Percentiles rank a stretch among this genome's conserved stretches.
phyloP scores from a whole-genome alignment of 2,888 invertebrate species.

The Habroteleia sp. region DNA sequence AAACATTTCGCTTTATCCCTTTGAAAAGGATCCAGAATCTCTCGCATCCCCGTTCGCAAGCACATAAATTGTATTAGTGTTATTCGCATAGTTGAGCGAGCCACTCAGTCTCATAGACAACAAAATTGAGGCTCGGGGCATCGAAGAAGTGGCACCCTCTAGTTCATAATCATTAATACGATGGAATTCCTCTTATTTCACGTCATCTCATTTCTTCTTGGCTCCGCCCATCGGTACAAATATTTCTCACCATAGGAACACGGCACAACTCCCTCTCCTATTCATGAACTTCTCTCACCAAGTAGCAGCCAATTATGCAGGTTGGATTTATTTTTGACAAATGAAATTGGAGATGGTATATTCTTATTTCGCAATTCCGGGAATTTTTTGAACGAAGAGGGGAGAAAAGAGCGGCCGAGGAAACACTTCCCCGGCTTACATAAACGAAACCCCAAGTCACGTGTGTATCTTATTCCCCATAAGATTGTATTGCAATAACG shows the following conservation, averaged over 20 bases:
- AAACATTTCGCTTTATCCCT: slow-evolving; percentile 39
- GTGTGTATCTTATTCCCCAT: slow-evolving; percentile 18
- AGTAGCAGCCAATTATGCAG: slow-evolving; percentile 48
- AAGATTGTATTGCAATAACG: slow-evolving; percentile 8
- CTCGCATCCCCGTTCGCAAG: too few relatives aligned
- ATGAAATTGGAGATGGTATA: slow-evolving; percentile 50
- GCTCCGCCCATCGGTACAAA: slow-evolving; percentile 48
- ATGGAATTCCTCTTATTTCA: slow-evolving; percentile 57
- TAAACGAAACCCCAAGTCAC: slow-evolving; percentile 8
- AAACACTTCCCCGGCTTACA: slow-evolving; percentile 10
- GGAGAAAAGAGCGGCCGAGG: slow-evolving; percentile 14
- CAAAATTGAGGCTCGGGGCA: slow-evolving; percentile 52
- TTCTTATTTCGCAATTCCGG: slow-evolving; percentile 30
- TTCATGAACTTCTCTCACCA: slow-evolving; percentile 29
- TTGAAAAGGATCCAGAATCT: slow-evolving; percentile 25
- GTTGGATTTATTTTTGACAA: slow-evolving; percentile 55
- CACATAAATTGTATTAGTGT: too few relatives aligned
- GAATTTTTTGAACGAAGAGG: slow-evolving; percentile 7
- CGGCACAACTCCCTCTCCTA: slow-evolving; percentile 11
- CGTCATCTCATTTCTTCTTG: slow-evolving; percentile 48
- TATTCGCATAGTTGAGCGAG: slow-evolving; percentile 19
- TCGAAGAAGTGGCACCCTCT: slow-evolving; percentile 57
- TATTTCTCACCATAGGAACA: slow-evolving; percentile 50
- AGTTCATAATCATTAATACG: slow-evolving; percentile 56
- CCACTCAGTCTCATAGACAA: slow-evolving; percentile 59